Conservation (phyloP, 2,113 vertebrate species). For the Alces alces region DNA sequence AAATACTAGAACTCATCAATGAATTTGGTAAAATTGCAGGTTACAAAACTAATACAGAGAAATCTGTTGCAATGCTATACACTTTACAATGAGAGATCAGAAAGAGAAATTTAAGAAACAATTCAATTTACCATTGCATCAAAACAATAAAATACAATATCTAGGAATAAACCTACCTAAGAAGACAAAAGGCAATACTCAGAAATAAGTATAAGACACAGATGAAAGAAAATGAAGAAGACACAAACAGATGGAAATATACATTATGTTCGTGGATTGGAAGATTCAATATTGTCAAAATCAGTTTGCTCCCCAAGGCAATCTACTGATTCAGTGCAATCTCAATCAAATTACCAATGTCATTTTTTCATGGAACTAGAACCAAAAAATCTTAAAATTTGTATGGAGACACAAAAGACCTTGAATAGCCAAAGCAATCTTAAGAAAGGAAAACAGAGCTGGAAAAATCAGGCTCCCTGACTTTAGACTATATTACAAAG, state of each 20-base stretch:
- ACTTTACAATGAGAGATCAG: neutral
- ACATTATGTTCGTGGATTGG: neutral
- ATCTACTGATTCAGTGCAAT: neutral
- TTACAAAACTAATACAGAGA: neutral
- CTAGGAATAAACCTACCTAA: neutral
- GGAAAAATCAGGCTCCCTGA: neutral
- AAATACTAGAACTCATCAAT: neutral
- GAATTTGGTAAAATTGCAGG: neutral
- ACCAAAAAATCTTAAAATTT: neutral
- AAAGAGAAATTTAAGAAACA: neutral
- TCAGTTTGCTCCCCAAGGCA: neutral
- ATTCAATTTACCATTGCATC: neutral
- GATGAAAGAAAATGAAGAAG: neutral
- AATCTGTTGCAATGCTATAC: neutral
- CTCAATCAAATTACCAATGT: neutral
- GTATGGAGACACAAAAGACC: neutral
- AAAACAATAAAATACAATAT: neutral
- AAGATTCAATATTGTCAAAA: neutral
- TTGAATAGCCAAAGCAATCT: neutral
- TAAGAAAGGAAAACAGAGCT: neutral
- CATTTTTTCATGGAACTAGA: neutral
- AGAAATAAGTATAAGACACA: neutral
- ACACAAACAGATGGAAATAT: neutral
- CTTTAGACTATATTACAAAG: neutral
- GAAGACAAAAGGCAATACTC: neutral